A percentile compares a stretch with the other conserved stretches of the same genome.
Conservation (phyloP, 2,113 vertebrate species). For the Ariopsis seemanni region DNA sequence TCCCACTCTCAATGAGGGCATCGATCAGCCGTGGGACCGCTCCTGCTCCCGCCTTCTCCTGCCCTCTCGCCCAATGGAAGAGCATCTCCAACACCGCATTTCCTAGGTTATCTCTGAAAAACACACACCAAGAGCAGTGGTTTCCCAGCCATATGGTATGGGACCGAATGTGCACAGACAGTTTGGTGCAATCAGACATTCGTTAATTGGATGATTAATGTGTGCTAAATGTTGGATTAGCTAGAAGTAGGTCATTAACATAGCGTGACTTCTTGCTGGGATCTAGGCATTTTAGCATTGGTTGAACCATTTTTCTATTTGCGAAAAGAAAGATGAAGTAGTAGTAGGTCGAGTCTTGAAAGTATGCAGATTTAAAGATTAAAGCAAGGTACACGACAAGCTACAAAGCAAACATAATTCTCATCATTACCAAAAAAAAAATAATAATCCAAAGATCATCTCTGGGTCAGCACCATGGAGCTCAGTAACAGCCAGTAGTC, state of each 20-base stretch:
- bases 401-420: background rate
- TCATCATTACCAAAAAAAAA: too few relatives aligned
- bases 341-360: background rate
- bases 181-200: background rate
- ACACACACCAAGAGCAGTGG: background rate
- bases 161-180: background rate
- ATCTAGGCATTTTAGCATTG: background rate
- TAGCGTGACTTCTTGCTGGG: too few relatives aligned
- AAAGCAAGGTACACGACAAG: background rate
- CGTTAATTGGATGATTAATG: background rate
- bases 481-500: background rate
- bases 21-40: slow-evolving; percentile 74
- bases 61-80: slow-evolving; percentile 85
- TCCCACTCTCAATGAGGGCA: slow-evolving; percentile 82
- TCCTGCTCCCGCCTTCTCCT: slow-evolving; percentile 72
- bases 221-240: background rate
- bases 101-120: slow-evolving; percentile 80
- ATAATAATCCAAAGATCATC: background rate
- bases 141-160: background rate
- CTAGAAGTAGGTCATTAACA: background rate
- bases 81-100: slow-evolving; percentile 87
- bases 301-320: background rate
- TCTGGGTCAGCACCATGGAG: background rate
- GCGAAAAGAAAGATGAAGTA: background rate
- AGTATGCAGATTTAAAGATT: background rate